phyloP scores from a whole-genome alignment of 1,140 invertebrate species.

The Samia ricini region DNA sequence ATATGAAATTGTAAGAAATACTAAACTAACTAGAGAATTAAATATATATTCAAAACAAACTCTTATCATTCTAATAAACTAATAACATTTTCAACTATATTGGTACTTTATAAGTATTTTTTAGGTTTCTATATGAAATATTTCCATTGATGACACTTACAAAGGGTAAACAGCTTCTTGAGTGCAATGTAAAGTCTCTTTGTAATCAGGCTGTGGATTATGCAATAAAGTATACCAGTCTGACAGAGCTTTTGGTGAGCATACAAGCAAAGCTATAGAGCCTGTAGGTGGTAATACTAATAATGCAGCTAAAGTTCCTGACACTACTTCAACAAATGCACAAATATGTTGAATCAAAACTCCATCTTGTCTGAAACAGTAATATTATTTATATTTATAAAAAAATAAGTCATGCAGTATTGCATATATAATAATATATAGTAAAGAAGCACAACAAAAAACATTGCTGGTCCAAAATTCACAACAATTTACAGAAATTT shows the following conservation, averaged over 20 bases:
- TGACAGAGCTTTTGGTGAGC: conserved; percentile 86
- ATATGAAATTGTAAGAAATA: too few species aligned
- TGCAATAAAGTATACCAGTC: conserved; percentile 98
- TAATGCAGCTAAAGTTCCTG: conserved; percentile 86
- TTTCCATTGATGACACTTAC: conserved; percentile 80
- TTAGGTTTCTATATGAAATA: too few species aligned
- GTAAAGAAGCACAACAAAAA: too few species aligned
- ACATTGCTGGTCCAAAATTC: too few species aligned
- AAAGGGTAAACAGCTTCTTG: conserved; percentile 98
- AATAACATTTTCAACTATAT: too few species aligned
- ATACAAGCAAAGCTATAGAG: conserved; percentile 85
- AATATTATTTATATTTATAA: conserved; percentile 1
- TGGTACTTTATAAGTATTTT: too few species aligned
- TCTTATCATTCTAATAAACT: too few species aligned
- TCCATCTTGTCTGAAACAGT: conserved; percentile 48
- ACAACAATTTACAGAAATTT: too few species aligned
- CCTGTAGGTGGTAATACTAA: conserved; percentile 88
- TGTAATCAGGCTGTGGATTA: conserved; percentile 96
- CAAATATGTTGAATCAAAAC: conserved; percentile 83
- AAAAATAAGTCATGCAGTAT: too few species aligned
- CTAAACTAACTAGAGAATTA: too few species aligned
- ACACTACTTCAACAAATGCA: conserved; percentile 88
- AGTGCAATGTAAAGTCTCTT: conserved; percentile 92
- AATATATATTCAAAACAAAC: too few species aligned
- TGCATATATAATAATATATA: too few species aligned